Evolutionary conservation across 92 coral and sea anemone species (phyloP), one percentile per base, ranked within the genome.

Genomic region (Palythoa caribaeorum): DNA sequence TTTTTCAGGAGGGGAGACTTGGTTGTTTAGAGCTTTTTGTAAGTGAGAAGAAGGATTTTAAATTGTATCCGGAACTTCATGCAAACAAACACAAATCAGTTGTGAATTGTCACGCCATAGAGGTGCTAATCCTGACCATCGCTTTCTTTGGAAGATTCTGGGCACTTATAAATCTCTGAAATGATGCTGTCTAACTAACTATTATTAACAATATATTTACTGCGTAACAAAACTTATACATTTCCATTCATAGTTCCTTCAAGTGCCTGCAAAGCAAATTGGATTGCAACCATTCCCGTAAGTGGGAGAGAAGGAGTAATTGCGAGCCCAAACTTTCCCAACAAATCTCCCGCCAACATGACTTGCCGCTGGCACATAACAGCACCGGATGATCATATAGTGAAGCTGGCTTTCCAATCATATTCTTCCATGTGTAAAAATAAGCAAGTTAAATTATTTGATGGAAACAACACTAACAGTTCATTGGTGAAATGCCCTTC

Each of bases 311-410:
- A 79, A 40, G 84, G 84, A 9, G 84, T 79, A 35, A 38, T 79
- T 17, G 38, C 7, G 6, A 57, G 84, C 14, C 71, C 84, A 17
- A 79, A 59, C 84, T 79, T 39, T 12, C 84, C 84, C 2, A 9
- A 6, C 13, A 19, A 62, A 1, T 6, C 84, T 20, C 84, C 84
- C 17, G 50, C 36, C 5, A 79, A 79, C 14, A 79, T 79, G 84
- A 79, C 55, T 16, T 79, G 84, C 55, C 16, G 53, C 7, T 79
- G 84, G 84, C 60, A 79, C 55, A 79, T 79, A 9, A 62, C 72
- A 1, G 84, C 66, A n/a, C 53, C 73, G 16, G 73, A 79, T 17
- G 73, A 55, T 8, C 39, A 59, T 21, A 38, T 79, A 48, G 73
- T 79, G 2, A 79, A 79, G 10, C 19, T 79, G 8, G 39, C 16